Evolutionary conservation across 2,113 vertebrate genomes (phyloP).

Genomic region (Rhagologus leucostigma): DNA sequence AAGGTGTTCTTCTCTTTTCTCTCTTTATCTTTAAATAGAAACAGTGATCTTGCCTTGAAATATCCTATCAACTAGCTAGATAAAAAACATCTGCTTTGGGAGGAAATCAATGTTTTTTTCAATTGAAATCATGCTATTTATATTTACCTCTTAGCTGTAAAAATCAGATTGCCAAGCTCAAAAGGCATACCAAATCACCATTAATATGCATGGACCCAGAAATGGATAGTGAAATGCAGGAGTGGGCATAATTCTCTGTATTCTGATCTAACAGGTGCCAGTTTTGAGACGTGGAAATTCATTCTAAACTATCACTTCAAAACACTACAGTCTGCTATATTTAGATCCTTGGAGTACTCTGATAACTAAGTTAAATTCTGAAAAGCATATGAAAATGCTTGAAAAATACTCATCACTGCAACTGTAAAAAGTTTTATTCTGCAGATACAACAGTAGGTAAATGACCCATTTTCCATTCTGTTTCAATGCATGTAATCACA

Average conservation of each 20-base stretch:
- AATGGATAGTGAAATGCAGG: neutral
- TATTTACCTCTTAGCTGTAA: slow-evolving; percentile 22
- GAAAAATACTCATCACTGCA: neutral
- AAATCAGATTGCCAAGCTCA: slow-evolving; percentile 11
- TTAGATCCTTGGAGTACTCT: neutral
- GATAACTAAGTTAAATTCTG: neutral
- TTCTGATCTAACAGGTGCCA: slow-evolving; percentile 30
- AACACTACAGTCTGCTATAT: slow-evolving; percentile 4
- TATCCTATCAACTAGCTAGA: neutral
- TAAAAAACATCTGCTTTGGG: slow-evolving; percentile 3
- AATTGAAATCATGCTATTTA: slow-evolving; percentile 27
- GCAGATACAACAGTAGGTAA: neutral
- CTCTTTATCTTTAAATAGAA: neutral
- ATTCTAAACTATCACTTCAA: slow-evolving; percentile 1
- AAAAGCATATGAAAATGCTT: neutral
- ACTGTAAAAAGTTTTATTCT: neutral
- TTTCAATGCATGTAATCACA: neutral
- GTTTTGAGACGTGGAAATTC: slow-evolving; percentile 13
- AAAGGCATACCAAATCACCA: slow-evolving; percentile 29
- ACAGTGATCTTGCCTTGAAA: neutral
- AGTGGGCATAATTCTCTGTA: slow-evolving; percentile 11
- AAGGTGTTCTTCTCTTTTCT: neutral
- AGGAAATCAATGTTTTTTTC: slow-evolving; percentile 42
- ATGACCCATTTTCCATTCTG: neutral
- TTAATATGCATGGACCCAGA: slow-evolving; percentile 4